These are phyloP conservation scores for Columba janthina DNA, from an alignment of 2,113 vertebrate species.

Conservation along the genomic window DNA sequence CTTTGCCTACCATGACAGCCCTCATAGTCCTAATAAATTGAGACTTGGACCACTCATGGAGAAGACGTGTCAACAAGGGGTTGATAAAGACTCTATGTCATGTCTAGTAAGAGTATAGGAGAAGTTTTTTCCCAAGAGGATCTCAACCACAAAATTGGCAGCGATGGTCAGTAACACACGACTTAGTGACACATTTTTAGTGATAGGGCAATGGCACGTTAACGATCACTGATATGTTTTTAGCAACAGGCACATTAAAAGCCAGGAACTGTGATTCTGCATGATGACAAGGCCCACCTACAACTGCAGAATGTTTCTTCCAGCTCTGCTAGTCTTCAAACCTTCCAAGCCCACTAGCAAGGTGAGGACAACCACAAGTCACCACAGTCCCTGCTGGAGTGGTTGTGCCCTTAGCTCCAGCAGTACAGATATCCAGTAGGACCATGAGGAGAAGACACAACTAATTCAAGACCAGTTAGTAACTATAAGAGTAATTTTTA, in stretches of 20 bases:
- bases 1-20: background rate
- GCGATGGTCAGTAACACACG: background rate
- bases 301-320: background rate
- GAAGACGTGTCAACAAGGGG: background rate
- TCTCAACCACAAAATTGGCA: background rate
- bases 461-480: background rate
- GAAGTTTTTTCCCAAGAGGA: background rate
- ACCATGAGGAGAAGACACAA: background rate
- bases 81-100: background rate
- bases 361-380: background rate
- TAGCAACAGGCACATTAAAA: too few relatives aligned
- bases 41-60: background rate
- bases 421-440: rapidly evolving
- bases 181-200: background rate
- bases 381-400: background rate
- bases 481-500: background rate
- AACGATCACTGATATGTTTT: background rate
- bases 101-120: background rate
- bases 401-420: background rate
- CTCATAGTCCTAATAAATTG: background rate
- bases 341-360: background rate
- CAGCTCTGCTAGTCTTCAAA: background rate
- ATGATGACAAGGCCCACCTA: background rate
- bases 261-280: background rate
- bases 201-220: rapidly evolving